These are phyloP conservation scores for Perca fluviatilis DNA, from an alignment of 2,113 vertebrate genomes.

Conservation along the genomic window DNA sequence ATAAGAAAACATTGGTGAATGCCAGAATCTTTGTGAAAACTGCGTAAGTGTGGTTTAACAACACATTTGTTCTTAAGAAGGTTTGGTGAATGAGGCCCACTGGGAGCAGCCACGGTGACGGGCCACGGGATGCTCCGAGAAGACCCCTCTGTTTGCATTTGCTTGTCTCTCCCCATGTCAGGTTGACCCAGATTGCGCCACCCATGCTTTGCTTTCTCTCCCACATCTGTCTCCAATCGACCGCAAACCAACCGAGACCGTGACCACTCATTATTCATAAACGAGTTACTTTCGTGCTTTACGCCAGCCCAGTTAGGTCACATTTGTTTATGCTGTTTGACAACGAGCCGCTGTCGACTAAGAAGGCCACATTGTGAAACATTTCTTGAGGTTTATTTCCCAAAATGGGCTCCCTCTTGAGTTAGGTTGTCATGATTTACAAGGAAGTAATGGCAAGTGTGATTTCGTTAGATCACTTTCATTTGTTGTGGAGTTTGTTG, in stretches of 20 bases:
- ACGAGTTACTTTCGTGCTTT: constrained; percentile 66
- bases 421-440: constrained; percentile 17
- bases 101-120: background rate
- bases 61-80: no score
- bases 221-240: constrained; percentile 82
- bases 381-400: constrained; percentile 43
- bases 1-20: no score
- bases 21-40: no score
- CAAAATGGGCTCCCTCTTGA: constrained; percentile 32
- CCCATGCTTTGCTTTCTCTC: constrained; percentile 67
- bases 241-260: constrained; percentile 72
- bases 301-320: constrained; percentile 69
- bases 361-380: constrained; percentile 62
- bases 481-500: constrained; percentile 51
- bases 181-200: constrained; percentile 80
- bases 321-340: constrained; percentile 70
- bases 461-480: constrained; percentile 20
- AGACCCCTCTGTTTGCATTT: constrained; percentile 62
- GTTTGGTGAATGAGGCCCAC: no score
- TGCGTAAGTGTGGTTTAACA: no score
- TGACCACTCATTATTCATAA: constrained; percentile 79
- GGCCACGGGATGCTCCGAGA: constrained; percentile 49
- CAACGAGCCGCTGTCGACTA: constrained; percentile 49
- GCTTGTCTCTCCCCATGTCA: constrained; percentile 62
- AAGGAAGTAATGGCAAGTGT: constrained; percentile 2